phyloP scores from a whole-genome alignment of 1,140 invertebrate genomes.

The Oreohelix idahoensis region DNA sequence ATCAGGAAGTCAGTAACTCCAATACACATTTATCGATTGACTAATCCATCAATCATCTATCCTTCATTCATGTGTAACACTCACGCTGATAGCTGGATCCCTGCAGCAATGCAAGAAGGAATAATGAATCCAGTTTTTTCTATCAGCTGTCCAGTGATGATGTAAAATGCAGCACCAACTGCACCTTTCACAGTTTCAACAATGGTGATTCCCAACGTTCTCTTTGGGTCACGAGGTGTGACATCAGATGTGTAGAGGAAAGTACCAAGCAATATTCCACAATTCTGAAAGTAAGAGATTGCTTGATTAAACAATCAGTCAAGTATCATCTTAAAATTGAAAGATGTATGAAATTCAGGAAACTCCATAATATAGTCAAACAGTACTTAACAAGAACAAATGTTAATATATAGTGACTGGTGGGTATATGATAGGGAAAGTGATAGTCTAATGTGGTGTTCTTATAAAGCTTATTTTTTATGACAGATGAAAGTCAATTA shows the following conservation, averaged over 20 bases:
- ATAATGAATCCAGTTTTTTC: constrained; percentile 10
- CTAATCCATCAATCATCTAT: no score
- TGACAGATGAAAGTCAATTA: no score
- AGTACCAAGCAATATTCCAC: constrained; percentile 28
- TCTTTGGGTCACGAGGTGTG: constrained; percentile 19
- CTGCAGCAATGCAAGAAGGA: neutral
- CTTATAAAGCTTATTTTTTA: neutral
- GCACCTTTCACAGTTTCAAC: constrained; percentile 14
- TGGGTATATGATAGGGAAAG: no score
- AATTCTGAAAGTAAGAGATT: neutral
- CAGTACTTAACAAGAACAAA: no score
- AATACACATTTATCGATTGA: no score
- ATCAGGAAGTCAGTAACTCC: no score
- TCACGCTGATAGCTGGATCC: neutral
- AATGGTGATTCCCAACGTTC: constrained; percentile 33
- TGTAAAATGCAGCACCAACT: constrained; percentile 3
- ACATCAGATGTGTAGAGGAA: constrained; percentile 38
- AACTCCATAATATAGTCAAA: no score
- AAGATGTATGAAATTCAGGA: no score
- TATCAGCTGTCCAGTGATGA: constrained; percentile 36
- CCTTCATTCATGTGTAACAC: neutral
- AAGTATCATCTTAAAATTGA: no score
- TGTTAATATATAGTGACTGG: no score
- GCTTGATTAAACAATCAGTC: no score
- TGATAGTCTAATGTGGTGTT: neutral